Percentiles rank a stretch among this genome's conserved stretches.
Conservation (phyloP, 1,140 invertebrate species). For the Papilio xuthus region DNA sequence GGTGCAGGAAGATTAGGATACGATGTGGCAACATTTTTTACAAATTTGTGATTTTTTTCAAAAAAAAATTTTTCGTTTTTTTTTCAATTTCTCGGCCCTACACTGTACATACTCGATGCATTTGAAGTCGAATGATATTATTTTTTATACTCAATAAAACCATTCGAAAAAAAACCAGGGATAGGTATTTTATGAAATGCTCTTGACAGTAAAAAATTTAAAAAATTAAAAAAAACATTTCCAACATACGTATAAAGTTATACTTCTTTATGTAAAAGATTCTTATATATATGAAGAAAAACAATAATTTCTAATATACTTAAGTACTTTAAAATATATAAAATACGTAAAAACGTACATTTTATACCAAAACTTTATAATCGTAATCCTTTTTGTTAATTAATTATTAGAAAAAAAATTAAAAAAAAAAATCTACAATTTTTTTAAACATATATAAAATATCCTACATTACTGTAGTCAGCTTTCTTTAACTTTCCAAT, state of each 20-base stretch:
- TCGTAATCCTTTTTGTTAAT: too few species aligned
- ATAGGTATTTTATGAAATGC: slow-evolving; percentile 68
- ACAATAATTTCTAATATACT: too few species aligned
- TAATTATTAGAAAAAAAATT: too few species aligned
- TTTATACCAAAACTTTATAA: too few species aligned
- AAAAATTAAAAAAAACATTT: slow-evolving; percentile 32
- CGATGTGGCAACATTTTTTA: slow-evolving; percentile 73
- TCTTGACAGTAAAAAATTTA: slow-evolving; percentile 53
- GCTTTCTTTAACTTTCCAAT: not conserved
- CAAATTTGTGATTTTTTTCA: slow-evolving; percentile 53
- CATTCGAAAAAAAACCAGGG: slow-evolving; percentile 58
- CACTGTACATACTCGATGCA: slow-evolving; percentile 79
- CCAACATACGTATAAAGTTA: not conserved
- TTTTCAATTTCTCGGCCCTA: slow-evolving; percentile 56
- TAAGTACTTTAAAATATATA: too few species aligned
- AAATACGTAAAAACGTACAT: too few species aligned
- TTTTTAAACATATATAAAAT: too few species aligned
- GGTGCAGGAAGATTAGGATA: slow-evolving; percentile 51
- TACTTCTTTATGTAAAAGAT: not conserved
- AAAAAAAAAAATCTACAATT: too few species aligned
- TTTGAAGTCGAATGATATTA: slow-evolving; percentile 46
- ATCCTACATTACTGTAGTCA: too few species aligned
- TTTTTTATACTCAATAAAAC: slow-evolving; percentile 48
- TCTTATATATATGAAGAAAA: not conserved
- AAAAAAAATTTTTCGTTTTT: slow-evolving; percentile 34